phyloP scores from a whole-genome alignment of 2,113 vertebrate genomes.

The Austrofundulus limnaeus region DNA sequence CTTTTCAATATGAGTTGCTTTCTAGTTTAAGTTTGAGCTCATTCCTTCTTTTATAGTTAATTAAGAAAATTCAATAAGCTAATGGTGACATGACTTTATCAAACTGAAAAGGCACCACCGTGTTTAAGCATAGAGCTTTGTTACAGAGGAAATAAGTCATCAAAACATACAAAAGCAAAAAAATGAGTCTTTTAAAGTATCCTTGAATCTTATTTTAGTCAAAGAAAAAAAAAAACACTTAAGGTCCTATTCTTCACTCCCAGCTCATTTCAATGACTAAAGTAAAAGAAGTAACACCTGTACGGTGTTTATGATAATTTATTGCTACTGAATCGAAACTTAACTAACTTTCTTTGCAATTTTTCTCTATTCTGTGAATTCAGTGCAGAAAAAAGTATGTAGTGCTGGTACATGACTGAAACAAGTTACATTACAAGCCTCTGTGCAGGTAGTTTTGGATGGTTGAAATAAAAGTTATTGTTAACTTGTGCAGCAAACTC shows the following conservation, averaged over 20 bases:
- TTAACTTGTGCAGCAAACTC: background rate
- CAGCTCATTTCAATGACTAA: background rate
- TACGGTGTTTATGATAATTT: background rate
- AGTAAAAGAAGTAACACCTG: background rate
- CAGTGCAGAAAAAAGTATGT: background rate
- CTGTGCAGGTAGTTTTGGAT: background rate
- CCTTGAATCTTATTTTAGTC: background rate
- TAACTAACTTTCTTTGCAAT: background rate
- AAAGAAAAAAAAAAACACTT: background rate
- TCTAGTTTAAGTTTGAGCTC: too few species aligned
- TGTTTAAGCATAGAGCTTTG: background rate
- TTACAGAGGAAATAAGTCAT: too few species aligned
- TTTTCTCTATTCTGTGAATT: background rate
- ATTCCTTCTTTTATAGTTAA: background rate
- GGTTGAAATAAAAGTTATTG: background rate
- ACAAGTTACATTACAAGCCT: background rate
- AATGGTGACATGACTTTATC: background rate
- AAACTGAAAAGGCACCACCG: background rate
- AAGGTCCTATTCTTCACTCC: background rate
- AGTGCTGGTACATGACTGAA: too few species aligned
- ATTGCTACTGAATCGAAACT: conserved; percentile 1
- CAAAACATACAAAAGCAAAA: too few species aligned
- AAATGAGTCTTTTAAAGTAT: too few species aligned
- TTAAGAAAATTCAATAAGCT: background rate
- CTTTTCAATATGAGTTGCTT: too few species aligned